Conservation (phyloP, 2,113 vertebrate genomes). For the Gadus macrocephalus region DNA sequence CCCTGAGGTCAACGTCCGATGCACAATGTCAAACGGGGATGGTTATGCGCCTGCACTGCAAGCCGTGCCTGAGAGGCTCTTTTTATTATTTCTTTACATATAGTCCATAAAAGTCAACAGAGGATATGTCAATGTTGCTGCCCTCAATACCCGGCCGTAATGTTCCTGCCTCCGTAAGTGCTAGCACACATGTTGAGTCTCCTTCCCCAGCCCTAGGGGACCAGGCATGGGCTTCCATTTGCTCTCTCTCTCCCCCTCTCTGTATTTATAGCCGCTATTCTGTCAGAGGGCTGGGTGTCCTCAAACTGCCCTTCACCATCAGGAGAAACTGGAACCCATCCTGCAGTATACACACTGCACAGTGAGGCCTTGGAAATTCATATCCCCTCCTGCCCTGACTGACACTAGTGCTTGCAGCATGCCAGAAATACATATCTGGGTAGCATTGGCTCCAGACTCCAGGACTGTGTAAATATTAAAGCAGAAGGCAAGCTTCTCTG, state of each 20-base stretch:
- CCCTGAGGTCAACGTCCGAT: neutral
- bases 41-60: constrained; percentile 20
- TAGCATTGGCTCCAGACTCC: constrained; percentile 17
- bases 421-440: no score
- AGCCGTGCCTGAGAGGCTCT: constrained; percentile 18
- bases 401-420: constrained; percentile 14
- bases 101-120: constrained; percentile 23
- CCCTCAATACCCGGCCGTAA: constrained; percentile 19
- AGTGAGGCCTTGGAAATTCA: constrained; percentile 20
- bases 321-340: constrained; percentile 36
- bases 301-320: constrained; percentile 63
- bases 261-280: constrained; percentile 65
- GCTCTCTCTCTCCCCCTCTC: constrained; percentile 15
- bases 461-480: neutral
- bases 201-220: constrained; percentile 44
- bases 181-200: constrained; percentile 39
- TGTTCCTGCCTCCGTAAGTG: constrained; percentile 42
- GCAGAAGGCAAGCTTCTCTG: no score
- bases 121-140: constrained; percentile 15
- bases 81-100: constrained; percentile 1
- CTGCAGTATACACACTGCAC: constrained; percentile 36
- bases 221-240: constrained; percentile 41
- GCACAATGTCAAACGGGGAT: constrained; percentile 34
- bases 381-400: constrained; percentile 16
- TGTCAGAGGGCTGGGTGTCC: constrained; percentile 41